These are phyloP conservation scores for Clupea harengus DNA, from an alignment of 2,113 vertebrate genomes.

Conservation along the genomic window DNA sequence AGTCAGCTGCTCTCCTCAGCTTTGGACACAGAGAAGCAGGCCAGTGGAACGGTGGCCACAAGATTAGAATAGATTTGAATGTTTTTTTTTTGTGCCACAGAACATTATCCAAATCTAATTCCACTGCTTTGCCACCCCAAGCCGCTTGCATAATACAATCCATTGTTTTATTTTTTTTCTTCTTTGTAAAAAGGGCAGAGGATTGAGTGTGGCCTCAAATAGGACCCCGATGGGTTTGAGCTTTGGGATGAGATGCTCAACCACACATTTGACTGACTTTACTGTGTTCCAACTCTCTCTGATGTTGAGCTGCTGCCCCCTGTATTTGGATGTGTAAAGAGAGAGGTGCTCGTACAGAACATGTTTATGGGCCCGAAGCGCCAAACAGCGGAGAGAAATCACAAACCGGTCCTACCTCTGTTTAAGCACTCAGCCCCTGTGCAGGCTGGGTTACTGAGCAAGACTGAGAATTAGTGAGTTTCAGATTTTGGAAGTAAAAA, in stretches of 20 bases:
- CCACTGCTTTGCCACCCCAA: background rate
- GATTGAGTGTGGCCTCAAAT: background rate
- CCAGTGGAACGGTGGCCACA: background rate
- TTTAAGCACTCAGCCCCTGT: background rate
- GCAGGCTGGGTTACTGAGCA: too few species aligned
- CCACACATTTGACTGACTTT: background rate
- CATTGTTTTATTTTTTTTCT: background rate
- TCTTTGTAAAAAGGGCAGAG: background rate
- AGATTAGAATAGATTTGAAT: constrained; percentile 12
- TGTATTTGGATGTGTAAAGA: background rate
- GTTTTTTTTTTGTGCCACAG: background rate
- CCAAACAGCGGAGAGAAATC: background rate
- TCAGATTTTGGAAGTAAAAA: background rate
- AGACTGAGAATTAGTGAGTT: background rate
- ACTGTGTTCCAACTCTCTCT: background rate
- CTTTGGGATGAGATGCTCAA: background rate
- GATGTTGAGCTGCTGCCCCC: background rate
- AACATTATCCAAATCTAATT: constrained; percentile 15
- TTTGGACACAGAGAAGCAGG: background rate
- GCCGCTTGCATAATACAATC: background rate
- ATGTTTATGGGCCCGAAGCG: background rate
- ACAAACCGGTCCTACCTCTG: background rate
- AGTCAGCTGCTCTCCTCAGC: background rate
- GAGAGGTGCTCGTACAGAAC: background rate
- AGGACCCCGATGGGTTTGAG: background rate